Evolutionary conservation across 2,113 vertebrate species (phyloP).

Genomic region (Porphyrio hochstetteri): DNA sequence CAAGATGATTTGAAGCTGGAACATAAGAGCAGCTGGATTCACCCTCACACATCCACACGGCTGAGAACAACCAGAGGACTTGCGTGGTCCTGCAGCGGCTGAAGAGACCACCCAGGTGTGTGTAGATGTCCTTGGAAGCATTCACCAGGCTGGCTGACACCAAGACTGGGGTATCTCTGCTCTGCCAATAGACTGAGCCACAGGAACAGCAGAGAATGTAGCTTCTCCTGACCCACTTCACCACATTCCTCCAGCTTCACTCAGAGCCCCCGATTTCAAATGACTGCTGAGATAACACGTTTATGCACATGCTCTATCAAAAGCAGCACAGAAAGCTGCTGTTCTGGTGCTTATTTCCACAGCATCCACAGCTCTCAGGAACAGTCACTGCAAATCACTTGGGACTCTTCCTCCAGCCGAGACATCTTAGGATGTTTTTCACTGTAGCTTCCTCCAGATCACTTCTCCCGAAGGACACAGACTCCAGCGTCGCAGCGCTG

Average conservation of each 20-base stretch:
- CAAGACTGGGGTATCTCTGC: conserved; percentile 10
- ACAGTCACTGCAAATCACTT: conserved; percentile 67
- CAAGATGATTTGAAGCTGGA: conserved; percentile 47
- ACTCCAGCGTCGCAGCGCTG: conserved; percentile 97
- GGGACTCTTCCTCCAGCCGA: conserved; percentile 16
- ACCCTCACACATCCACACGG: background rate
- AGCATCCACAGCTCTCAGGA: conserved; percentile 56
- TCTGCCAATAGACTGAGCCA: conserved; percentile 25
- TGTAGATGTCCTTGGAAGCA: conserved; percentile 19
- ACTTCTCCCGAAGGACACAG: conserved; percentile 97
- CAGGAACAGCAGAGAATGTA: conserved; percentile 16
- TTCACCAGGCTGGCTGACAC: background rate
- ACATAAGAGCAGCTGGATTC: conserved; percentile 25
- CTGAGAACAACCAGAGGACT: conserved; percentile 12
- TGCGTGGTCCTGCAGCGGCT: background rate
- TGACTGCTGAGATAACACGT: conserved; percentile 35
- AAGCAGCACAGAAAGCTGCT: conserved; percentile 65
- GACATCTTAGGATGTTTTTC: background rate
- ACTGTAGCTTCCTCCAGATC: conserved; percentile 41
- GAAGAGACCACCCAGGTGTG: conserved; percentile 1
- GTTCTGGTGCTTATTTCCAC: conserved; percentile 44
- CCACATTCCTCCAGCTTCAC: background rate
- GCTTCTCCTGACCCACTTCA: conserved; percentile 2
- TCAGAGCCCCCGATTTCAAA: conserved; percentile 18
- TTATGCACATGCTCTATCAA: conserved; percentile 11